These are phyloP conservation scores for Tapirus indicus DNA, from an alignment of 2,797 vertebrate species.

Conservation along the genomic window DNA sequence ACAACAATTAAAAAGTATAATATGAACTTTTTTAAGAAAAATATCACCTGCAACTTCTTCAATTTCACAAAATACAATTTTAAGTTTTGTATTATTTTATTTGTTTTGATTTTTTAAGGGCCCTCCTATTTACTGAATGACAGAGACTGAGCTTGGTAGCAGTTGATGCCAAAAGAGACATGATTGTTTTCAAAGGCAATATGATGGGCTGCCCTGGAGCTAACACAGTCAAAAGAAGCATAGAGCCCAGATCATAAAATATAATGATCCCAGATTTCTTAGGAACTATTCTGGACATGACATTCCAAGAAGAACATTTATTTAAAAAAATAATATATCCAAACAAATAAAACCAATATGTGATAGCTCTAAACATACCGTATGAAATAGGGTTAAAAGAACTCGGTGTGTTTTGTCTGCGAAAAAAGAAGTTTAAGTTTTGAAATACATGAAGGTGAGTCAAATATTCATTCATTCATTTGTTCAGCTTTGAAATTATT, in stretches of 20 bases:
- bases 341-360: neutral
- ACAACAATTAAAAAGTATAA: neutral
- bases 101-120: neutral
- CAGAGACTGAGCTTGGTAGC: neutral
- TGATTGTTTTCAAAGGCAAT: neutral
- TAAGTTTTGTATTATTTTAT: neutral
- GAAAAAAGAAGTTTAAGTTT: neutral
- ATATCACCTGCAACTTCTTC: neutral
- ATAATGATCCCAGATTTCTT: neutral
- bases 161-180: neutral
- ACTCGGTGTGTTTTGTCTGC: neutral
- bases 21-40: neutral
- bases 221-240: neutral
- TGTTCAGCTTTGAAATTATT: neutral
- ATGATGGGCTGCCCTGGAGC: neutral
- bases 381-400: neutral
- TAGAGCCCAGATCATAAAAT: neutral
- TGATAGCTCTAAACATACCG: neutral
- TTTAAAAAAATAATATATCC: neutral
- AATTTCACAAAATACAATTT: neutral
- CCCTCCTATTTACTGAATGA: neutral
- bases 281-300: neutral
- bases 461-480: neutral
- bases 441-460: neutral
- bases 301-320: neutral